These are phyloP conservation scores for Trachemys scripta DNA, from an alignment of 2,113 vertebrate genomes.

Conservation along the genomic window DNA sequence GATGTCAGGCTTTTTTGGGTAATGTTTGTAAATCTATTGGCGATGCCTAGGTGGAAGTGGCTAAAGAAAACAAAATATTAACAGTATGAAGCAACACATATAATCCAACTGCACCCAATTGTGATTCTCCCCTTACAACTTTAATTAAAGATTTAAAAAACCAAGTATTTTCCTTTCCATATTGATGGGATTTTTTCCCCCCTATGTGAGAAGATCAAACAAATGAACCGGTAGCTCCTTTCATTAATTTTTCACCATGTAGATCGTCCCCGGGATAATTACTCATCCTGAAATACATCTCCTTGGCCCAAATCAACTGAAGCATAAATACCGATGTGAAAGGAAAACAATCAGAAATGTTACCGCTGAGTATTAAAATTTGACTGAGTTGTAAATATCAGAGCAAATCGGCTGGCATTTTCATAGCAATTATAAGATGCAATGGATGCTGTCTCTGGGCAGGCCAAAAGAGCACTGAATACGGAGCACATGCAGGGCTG, in stretches of 20 bases:
- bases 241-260: slow-evolving; percentile 25
- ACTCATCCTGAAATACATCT: background rate
- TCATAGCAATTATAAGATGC: background rate
- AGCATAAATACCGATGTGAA: background rate
- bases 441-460: background rate
- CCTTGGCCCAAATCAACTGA: background rate
- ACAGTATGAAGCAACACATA: accelerated
- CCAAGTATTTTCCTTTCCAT: background rate
- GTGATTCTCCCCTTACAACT: background rate
- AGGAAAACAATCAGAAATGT: background rate
- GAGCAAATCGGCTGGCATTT: background rate
- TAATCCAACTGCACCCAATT: background rate
- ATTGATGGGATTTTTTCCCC: background rate
- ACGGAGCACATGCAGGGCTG: background rate
- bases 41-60: background rate
- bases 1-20: background rate
- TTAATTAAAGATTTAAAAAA: background rate
- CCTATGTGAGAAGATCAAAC: background rate
- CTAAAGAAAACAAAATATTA: background rate
- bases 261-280: background rate
- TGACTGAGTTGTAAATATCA: background rate
- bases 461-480: background rate
- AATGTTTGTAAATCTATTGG: background rate
- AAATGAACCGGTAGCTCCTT: slow-evolving; percentile 7
- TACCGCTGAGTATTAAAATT: background rate